Conservation (phyloP, 92 coral and sea anemone species). For the Epizoanthus ramosus region DNA sequence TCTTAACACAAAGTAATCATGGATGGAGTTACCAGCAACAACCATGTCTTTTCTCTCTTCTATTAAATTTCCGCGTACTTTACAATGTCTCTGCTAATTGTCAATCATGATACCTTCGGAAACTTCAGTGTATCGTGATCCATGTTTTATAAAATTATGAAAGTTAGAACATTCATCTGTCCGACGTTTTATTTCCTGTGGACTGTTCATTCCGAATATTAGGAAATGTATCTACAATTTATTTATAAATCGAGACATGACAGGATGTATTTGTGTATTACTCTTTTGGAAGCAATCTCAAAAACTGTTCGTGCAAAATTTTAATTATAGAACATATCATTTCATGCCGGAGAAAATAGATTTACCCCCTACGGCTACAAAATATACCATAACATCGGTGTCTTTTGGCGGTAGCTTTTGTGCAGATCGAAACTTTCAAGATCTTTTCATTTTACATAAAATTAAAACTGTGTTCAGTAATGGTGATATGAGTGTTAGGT, state of each 20-base stretch:
- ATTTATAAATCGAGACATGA: neutral
- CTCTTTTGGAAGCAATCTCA: neutral
- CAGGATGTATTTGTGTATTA: neutral
- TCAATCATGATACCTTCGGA: constrained; percentile 19
- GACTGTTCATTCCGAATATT: no score
- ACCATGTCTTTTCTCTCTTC: neutral
- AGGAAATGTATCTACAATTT: neutral
- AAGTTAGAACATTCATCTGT: neutral
- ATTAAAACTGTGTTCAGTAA: neutral
- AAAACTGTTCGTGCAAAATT: neutral
- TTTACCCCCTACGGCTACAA: constrained; percentile 29
- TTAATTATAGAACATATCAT: constrained; percentile 7
- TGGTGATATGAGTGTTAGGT: neutral
- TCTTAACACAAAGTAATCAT: constrained; percentile 18
- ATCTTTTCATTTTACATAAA: neutral
- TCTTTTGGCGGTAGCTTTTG: constrained; percentile 39
- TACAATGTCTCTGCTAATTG: neutral
- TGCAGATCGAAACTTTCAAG: neutral
- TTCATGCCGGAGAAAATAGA: constrained; percentile 13
- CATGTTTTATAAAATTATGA: neutral
- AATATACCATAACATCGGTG: constrained; percentile 20
- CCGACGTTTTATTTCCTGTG: neutral
- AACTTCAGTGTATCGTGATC: constrained; percentile 4
- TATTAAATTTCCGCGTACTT: neutral
- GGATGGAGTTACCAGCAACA: neutral